Evolutionary conservation across 2,797 vertebrate species (phyloP), one percentile per base, ranked within the genome.

Genomic region (Scolopax bukidnonensis): DNA sequence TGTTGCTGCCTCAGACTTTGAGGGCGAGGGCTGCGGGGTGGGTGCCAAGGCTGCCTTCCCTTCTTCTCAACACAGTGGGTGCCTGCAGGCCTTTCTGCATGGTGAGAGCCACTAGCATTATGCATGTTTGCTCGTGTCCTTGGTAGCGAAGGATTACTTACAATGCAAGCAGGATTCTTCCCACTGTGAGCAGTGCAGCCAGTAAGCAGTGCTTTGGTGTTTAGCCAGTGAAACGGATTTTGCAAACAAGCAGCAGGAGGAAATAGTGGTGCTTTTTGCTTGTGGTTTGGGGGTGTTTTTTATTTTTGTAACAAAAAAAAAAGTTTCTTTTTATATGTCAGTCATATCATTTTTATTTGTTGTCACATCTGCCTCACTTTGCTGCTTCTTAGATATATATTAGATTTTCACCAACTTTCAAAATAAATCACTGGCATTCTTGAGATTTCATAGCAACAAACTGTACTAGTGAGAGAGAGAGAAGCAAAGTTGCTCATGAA

Each of bases 71-170:
- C 84, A 28, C 48, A 45, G 43, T 1, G 9, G 75, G 54, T 75
- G 61, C 63, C 70, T 32, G 23, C 69, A 82, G 78, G 38, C 75
- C 87, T 73, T 91, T 57, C 73, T 68, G 59, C 41, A n/a, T 74
- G 24, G 30, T 89, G 79, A 80, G 18, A 95, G 59, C 69, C 1
- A 13, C 70, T 41, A 57, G 87, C 74, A 87, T 93, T 77, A 60
- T 59, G 82, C 57, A 2, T 84, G 57, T 77, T 94, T 94, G 54
- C 50, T 59, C 0, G 17, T 92, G 94, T 89, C 95, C 96, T 93
- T 89, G 87, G 91, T 59, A 88, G 93, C 91, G 59, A 69, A 68
- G 82, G 61, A 91, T 89, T 67, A 14, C 60, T 87, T 70, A 17
- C 47, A 90, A 73, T 41, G 36, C 48, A n/a, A 30, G 15, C 0